phyloP scores from a whole-genome alignment of 1,140 invertebrate species.

The Parasteatoda tepidariorum region DNA sequence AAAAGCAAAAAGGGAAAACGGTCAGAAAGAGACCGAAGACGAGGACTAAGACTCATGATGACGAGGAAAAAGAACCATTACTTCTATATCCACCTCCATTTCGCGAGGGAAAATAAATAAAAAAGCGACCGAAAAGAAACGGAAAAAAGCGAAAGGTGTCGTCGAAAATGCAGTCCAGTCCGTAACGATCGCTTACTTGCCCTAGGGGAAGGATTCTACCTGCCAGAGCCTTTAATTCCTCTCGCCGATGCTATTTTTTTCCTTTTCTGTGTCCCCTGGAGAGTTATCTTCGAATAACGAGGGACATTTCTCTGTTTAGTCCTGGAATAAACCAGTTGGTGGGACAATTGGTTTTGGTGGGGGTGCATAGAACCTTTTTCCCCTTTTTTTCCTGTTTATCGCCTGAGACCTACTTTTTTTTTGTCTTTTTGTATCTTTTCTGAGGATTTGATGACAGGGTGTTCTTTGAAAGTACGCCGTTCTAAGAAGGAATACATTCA shows the following conservation, averaged over 20 bases:
- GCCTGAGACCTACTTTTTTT: neutral
- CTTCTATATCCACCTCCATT: constrained; percentile 56
- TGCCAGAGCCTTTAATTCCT: constrained; percentile 56
- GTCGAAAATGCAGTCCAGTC: constrained; percentile 54
- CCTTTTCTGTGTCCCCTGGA: constrained; percentile 31
- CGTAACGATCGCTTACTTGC: constrained; percentile 55
- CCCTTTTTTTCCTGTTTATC: constrained; percentile 27
- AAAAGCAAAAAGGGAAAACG: constrained; percentile 15
- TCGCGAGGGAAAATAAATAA: neutral
- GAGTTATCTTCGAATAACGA: constrained; percentile 57
- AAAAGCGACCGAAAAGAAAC: neutral
- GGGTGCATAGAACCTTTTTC: too few relatives aligned
- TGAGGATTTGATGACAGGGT: constrained; percentile 1
- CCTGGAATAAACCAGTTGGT: constrained; percentile 47
- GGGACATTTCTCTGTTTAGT: constrained; percentile 55
- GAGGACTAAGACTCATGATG: constrained; percentile 55
- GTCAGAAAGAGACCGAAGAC: constrained; percentile 44
- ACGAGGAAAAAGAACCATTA: constrained; percentile 56
- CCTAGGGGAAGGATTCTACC: constrained; percentile 54
- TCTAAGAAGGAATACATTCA: too few relatives aligned
- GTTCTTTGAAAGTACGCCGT: constrained; percentile 34
- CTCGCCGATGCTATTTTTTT: constrained; percentile 20
- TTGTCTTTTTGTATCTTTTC: too few relatives aligned
- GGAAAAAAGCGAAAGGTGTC: constrained; percentile 31
- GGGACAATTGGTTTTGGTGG: constrained; percentile 27